Conservation (phyloP, 30 jellyfish, hydroid and myxozoan genomes). For the Aurelia sp. region DNA sequence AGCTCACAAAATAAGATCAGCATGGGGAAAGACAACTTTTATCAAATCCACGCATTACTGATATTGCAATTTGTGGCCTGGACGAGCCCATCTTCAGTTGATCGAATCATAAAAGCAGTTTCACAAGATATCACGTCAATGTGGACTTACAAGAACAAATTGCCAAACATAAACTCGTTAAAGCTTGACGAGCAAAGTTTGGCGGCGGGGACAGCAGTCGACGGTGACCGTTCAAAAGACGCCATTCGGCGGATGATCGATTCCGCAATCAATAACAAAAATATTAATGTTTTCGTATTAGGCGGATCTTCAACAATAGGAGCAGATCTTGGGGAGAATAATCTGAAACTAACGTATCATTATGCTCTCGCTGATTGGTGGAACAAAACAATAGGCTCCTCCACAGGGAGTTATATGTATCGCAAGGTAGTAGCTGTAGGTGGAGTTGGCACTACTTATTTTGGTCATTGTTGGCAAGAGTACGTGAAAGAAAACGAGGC, state of each 20-base stretch:
- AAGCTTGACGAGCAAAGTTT: slow-evolving; percentile 32
- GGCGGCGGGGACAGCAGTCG: slow-evolving; percentile 58
- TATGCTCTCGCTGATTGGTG: slow-evolving; percentile 98
- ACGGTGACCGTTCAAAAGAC: slow-evolving; percentile 59
- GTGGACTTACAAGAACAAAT: slow-evolving; percentile 48
- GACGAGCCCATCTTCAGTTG: background rate
- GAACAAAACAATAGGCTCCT: slow-evolving; percentile 80
- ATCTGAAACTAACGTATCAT: slow-evolving; percentile 70
- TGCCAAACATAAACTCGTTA: slow-evolving; percentile 37
- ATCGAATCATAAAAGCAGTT: slow-evolving; percentile 16
- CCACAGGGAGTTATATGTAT: slow-evolving; percentile 78
- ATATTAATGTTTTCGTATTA: slow-evolving; percentile 61
- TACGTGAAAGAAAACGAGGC: slow-evolving; percentile 66
- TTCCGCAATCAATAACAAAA: slow-evolving; percentile 63
- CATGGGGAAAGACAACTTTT: no score
- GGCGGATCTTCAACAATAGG: slow-evolving; percentile 94
- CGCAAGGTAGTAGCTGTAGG: slow-evolving; percentile 93
- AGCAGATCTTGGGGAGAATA: slow-evolving; percentile 89
- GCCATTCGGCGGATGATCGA: slow-evolving; percentile 68
- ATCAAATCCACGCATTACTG: no score
- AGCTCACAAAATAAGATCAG: no score
- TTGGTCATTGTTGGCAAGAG: slow-evolving; percentile 94
- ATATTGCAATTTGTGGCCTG: no score
- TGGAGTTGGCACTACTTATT: slow-evolving; percentile 89
- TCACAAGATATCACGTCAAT: slow-evolving; percentile 46